These are phyloP conservation scores for Platypus cylindrus DNA, from an alignment of 2,888 invertebrate genomes.

Conservation along the genomic window DNA sequence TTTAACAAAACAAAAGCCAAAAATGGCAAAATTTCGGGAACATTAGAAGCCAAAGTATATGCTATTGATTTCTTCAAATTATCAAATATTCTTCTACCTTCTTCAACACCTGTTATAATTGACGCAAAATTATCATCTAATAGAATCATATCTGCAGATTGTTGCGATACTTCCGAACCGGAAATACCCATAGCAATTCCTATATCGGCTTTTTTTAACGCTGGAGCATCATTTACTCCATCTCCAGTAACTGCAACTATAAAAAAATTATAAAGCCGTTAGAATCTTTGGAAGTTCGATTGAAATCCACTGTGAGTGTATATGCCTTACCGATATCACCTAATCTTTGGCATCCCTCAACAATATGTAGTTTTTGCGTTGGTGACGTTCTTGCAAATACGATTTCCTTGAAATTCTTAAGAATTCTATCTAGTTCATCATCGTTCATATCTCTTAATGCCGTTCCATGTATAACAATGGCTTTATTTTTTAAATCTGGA, in stretches of 20 bases:
- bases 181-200: conserved; percentile 71
- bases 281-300: too few relatives aligned
- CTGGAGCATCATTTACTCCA: conserved; percentile 81
- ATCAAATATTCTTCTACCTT: conserved; percentile 72
- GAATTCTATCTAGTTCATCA: conserved; percentile 40
- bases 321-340: conserved; percentile 58
- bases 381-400: conserved; percentile 49
- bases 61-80: conserved; percentile 77
- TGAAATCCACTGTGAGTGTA: too few relatives aligned
- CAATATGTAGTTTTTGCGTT: conserved; percentile 46
- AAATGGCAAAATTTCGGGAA: conserved; percentile 74
- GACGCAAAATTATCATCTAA: conserved; percentile 83
- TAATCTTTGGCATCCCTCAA: conserved; percentile 69
- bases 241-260: conserved; percentile 79
- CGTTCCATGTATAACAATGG: conserved; percentile 43
- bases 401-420: conserved; percentile 46
- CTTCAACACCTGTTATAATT: conserved; percentile 74
- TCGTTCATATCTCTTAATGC: conserved; percentile 36
- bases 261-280: conserved; percentile 13
- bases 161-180: conserved; percentile 68
- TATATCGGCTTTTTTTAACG: conserved; percentile 70
- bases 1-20: conserved; percentile 59
- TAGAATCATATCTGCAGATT: conserved; percentile 81
- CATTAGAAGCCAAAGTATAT: conserved; percentile 70
- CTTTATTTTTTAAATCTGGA: conserved; percentile 31